These are phyloP conservation scores for Bimastos eiseni DNA, from an alignment of 2,888 invertebrate species.

Conservation along the genomic window DNA sequence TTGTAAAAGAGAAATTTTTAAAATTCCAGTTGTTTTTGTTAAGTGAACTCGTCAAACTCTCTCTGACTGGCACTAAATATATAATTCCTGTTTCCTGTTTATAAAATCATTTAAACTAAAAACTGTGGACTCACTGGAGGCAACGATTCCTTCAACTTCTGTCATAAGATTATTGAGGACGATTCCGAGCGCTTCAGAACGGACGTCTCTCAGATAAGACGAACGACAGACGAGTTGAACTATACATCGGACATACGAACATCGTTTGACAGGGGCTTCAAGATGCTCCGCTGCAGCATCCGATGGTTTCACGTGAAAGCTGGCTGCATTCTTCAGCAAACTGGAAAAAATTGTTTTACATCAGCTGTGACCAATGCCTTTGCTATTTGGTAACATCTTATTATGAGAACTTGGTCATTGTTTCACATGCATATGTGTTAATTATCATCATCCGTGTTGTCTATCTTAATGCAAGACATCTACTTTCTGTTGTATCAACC, in stretches of 20 bases:
- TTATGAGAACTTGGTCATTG: neutral
- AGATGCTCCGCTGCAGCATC: constrained; percentile 60
- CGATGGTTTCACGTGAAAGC: constrained; percentile 64
- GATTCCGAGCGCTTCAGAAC: constrained; percentile 47
- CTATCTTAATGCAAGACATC: neutral
- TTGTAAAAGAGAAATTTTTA: too few relatives aligned
- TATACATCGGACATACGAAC: constrained; percentile 69
- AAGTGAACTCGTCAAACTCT: too few relatives aligned
- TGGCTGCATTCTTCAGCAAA: constrained; percentile 69
- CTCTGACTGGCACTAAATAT: too few relatives aligned
- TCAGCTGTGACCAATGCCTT: neutral
- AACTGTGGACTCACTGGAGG: constrained; percentile 27
- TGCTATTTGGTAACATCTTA: neutral
- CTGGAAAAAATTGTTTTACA: constrained; percentile 60
- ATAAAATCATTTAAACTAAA: neutral
- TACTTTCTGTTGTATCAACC: neutral
- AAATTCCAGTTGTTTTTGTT: too few relatives aligned
- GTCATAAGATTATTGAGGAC: constrained; percentile 56
- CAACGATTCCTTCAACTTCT: constrained; percentile 55
- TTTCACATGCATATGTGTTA: neutral
- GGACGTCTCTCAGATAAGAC: constrained; percentile 50
- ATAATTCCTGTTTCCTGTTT: neutral
- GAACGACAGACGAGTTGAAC: constrained; percentile 67
- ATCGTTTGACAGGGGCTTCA: constrained; percentile 66
- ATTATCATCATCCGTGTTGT: neutral